Evolutionary conservation across 2,797 vertebrate genomes (phyloP).

Genomic region (Melanotaenia parkinsoni): DNA sequence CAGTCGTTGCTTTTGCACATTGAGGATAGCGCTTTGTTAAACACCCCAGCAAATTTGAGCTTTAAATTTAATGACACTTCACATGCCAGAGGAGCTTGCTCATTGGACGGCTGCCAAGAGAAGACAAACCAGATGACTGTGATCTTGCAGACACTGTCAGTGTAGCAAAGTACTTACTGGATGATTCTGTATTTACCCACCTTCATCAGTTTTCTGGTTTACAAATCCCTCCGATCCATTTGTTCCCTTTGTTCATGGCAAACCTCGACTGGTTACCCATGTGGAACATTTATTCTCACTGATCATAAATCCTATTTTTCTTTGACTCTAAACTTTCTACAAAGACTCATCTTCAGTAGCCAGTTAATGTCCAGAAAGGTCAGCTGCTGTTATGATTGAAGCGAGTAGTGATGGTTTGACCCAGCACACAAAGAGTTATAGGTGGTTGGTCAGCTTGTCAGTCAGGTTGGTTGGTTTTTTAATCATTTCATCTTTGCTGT

Average conservation of each 20-base stretch:
- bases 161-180: constrained; percentile 32
- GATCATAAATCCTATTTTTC: constrained; percentile 30
- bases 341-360: constrained; percentile 58
- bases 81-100: constrained; percentile 78
- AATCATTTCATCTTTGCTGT: constrained; percentile 97
- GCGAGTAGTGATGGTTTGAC: constrained; percentile 63
- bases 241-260: constrained; percentile 25
- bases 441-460: constrained; percentile 89
- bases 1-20: constrained; percentile 59
- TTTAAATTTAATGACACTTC: constrained; percentile 75
- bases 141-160: constrained; percentile 44
- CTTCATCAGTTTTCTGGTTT: constrained; percentile 19
- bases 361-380: constrained; percentile 67
- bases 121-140: constrained; percentile 55
- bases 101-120: constrained; percentile 73
- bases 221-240: constrained; percentile 43
- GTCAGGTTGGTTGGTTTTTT: constrained; percentile 90
- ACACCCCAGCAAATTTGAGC: constrained; percentile 77
- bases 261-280: constrained; percentile 39
- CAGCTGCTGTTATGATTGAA: constrained; percentile 69
- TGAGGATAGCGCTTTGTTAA: constrained; percentile 69
- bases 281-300: constrained; percentile 37
- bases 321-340: constrained; percentile 21
- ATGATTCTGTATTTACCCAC: constrained; percentile 37
- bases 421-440: constrained; percentile 62